Evolutionary conservation across 1,140 invertebrate species (phyloP).

Genomic region (Microplitis mediator): DNA sequence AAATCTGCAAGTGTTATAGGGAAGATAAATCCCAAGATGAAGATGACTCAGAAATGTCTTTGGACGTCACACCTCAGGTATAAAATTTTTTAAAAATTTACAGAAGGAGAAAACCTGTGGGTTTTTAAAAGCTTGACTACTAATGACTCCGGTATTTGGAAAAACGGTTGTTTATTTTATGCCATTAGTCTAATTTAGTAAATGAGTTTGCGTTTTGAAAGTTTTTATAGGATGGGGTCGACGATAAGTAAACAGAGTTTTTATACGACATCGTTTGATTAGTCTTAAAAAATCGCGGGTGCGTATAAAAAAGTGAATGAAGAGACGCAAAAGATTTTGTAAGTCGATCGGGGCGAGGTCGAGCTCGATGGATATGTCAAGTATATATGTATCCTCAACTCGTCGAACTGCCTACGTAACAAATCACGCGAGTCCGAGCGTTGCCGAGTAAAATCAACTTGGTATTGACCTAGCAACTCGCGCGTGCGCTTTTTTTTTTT

Average conservation of each 20-base stretch:
- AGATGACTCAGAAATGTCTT: conserved; percentile 12
- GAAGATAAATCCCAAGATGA: conserved; percentile 21
- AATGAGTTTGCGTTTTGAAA: too few relatives aligned
- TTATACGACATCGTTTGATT: too few relatives aligned
- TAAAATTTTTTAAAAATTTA: background rate
- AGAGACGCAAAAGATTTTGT: conserved; percentile 11
- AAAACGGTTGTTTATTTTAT: too few relatives aligned
- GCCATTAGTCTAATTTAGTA: too few relatives aligned
- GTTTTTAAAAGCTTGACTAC: too few relatives aligned
- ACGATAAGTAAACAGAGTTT: too few relatives aligned
- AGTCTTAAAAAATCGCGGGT: background rate
- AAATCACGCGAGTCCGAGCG: conserved; percentile 19
- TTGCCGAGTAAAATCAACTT: conserved; percentile 8
- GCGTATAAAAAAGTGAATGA: background rate
- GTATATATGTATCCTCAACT: background rate
- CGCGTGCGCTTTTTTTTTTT: conserved; percentile 23
- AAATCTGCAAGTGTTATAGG: conserved; percentile 44
- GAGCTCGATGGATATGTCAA: background rate
- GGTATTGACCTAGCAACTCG: conserved; percentile 32
- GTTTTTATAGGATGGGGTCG: too few relatives aligned
- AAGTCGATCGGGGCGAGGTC: conserved; percentile 3
- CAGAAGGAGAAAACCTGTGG: background rate
- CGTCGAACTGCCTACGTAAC: conserved; percentile 10
- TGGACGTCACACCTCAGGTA: conserved; percentile 34
- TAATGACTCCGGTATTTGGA: too few relatives aligned